These are phyloP conservation scores for Acropora tenuis DNA, from an alignment of 64 coral and sea anemone species.

Conservation along the genomic window DNA sequence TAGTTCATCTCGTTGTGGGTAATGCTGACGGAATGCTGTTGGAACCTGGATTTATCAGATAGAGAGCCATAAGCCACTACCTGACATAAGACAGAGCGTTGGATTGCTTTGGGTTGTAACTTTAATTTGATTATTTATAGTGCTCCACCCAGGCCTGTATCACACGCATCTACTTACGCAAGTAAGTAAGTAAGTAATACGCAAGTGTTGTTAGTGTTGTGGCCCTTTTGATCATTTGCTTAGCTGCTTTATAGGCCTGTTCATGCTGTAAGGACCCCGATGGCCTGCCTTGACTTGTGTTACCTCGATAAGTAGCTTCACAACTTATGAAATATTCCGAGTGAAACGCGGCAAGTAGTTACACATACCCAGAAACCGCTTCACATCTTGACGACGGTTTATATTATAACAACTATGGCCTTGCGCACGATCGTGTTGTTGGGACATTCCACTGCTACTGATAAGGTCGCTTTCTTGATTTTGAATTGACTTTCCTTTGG, in stretches of 20 bases:
- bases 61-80: conserved; percentile 29
- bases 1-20: conserved; percentile 33
- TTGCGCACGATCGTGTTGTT: not conserved
- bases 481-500: too few relatives aligned
- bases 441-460: not conserved
- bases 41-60: conserved; percentile 46
- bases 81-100: conserved; percentile 22
- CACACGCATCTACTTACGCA: conserved; percentile 39
- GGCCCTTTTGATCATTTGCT: not conserved
- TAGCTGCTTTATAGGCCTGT: conserved; percentile 8
- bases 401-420: not conserved
- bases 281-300: conserved; percentile 28
- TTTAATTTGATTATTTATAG: conserved; percentile 1
- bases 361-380: conserved; percentile 42
- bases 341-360: conserved; percentile 35
- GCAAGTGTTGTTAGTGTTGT: conserved; percentile 22
- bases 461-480: not conserved
- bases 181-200: conserved; percentile 31
- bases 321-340: conserved; percentile 5
- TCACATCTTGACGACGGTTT: conserved; percentile 2
- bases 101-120: conserved; percentile 22
- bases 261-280: conserved; percentile 39
- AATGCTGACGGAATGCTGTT: conserved; percentile 44
- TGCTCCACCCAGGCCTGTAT: conserved; percentile 65
- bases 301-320: conserved; percentile 30